Evolutionary conservation across 2,888 invertebrate species (phyloP), one percentile per base, ranked within the genome.

Genomic region (Diaphora mendica): DNA sequence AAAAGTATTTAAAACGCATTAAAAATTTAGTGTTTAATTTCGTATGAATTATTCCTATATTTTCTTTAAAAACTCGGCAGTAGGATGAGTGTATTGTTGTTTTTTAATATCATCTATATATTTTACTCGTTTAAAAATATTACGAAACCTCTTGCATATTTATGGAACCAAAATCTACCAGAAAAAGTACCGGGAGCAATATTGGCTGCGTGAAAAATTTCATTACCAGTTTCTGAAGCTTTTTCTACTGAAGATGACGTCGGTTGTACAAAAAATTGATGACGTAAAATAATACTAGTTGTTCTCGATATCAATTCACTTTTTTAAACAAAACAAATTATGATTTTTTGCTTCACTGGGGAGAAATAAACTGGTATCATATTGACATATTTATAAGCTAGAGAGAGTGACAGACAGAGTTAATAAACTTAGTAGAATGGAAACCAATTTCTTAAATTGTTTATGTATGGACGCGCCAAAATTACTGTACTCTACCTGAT

Each of bases 181-280:
- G 65, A 78, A 81, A 83, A 81, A 79, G 69, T 75, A 55, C 77
- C 68, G 72, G 71, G 62, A 80, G 74, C 73, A 78, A 83, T 80
- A 70, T 70, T 76, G 74, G 76, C 77, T 77, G 71, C 68, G 74
- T 79, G 66, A 82, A 84, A 82, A 82, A 86, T 77, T 79, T 78
- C 78, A 75, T 80, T 82, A 80, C 73, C 39, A 39, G 30, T 7
- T 59, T 77, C 69, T 76, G 70, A n/a, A 81, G 70, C 17, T 73
- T 74, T 72, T 75, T 68, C 44, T 26, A 51, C 51, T 75, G 62
- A 62, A 62, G 17, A 62, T 62, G 65, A 79, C 68, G 78, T 83
- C 78, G 65, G 17, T 51, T 9, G 0, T 70, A 59, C n/a, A 64
- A n/a, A 26, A 69, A 77, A 66, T 35, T 15, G 59, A 26, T 3